phyloP scores from a whole-genome alignment of 2,888 invertebrate species.

The Nephrotoma appendiculata region DNA sequence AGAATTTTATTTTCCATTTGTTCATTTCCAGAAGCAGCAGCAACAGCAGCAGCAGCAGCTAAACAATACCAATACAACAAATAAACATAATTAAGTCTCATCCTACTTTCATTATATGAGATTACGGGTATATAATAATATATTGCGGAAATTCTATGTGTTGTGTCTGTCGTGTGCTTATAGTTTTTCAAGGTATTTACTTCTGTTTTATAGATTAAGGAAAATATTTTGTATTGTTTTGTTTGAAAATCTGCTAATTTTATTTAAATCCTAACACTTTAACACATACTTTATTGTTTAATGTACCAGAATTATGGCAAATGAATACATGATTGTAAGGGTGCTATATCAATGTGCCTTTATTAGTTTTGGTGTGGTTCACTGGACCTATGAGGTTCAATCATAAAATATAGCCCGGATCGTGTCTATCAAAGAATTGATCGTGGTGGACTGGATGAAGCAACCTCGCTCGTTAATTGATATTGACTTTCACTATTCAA shows the following conservation, averaged over 20 bases:
- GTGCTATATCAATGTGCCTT: too few relatives aligned
- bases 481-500: too few relatives aligned
- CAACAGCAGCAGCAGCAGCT: background rate
- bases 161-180: background rate
- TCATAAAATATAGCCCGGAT: too few relatives aligned
- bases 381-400: too few relatives aligned
- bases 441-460: too few relatives aligned
- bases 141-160: background rate
- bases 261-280: background rate
- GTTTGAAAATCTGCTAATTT: background rate
- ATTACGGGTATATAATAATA: background rate
- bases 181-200: background rate
- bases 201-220: background rate
- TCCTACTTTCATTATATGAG: background rate
- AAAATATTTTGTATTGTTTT: background rate
- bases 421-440: too few relatives aligned
- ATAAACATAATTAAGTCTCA: background rate
- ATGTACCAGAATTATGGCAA: too few relatives aligned
- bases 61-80: background rate
- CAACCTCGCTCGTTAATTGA: too few relatives aligned
- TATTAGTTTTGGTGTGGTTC: too few relatives aligned
- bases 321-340: too few relatives aligned
- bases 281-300: background rate
- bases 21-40: background rate
- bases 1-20: background rate